These are phyloP conservation scores for Atherix ibis DNA, from an alignment of 2,888 invertebrate species.

Conservation along the genomic window DNA sequence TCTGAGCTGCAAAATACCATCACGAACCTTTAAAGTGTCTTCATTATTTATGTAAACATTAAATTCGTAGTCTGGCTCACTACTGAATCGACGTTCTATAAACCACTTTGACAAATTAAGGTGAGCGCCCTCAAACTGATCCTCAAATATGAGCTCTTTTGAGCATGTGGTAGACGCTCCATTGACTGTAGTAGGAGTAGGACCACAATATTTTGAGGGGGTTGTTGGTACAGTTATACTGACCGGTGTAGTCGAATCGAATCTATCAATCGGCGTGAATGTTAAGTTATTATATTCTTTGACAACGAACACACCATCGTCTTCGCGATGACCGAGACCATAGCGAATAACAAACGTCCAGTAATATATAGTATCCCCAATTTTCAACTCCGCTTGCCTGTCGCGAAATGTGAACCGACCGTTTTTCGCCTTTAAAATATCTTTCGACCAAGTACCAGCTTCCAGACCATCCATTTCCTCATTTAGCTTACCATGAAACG, in stretches of 20 bases:
- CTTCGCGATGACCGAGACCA: constrained; percentile 50
- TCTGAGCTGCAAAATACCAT: constrained; percentile 13
- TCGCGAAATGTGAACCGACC: constrained; percentile 54
- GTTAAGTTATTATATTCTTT: constrained; percentile 3
- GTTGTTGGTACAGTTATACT: not conserved
- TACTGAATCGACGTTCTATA: constrained; percentile 21
- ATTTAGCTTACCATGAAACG: constrained; percentile 61
- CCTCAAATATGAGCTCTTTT: constrained; percentile 22
- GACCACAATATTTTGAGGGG: not conserved
- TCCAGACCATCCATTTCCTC: constrained; percentile 54
- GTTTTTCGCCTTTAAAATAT: constrained; percentile 43
- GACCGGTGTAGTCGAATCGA: not conserved
- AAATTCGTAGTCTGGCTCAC: constrained; percentile 24
- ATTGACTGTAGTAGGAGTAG: not conserved
- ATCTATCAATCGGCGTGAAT: too few relatives aligned
- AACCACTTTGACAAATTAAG: constrained; percentile 20
- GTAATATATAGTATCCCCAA: constrained; percentile 54
- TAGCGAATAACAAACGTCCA: constrained; percentile 60
- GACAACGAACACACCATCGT: constrained; percentile 32
- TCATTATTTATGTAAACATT: constrained; percentile 14
- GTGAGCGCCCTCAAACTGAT: constrained; percentile 17
- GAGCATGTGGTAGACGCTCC: constrained; percentile 14
- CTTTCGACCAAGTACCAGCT: constrained; percentile 47
- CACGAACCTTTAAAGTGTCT: constrained; percentile 13
- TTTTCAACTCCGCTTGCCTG: constrained; percentile 38